phyloP scores from a whole-genome alignment of 2,797 vertebrate species.

The Lepus oiostolus region DNA sequence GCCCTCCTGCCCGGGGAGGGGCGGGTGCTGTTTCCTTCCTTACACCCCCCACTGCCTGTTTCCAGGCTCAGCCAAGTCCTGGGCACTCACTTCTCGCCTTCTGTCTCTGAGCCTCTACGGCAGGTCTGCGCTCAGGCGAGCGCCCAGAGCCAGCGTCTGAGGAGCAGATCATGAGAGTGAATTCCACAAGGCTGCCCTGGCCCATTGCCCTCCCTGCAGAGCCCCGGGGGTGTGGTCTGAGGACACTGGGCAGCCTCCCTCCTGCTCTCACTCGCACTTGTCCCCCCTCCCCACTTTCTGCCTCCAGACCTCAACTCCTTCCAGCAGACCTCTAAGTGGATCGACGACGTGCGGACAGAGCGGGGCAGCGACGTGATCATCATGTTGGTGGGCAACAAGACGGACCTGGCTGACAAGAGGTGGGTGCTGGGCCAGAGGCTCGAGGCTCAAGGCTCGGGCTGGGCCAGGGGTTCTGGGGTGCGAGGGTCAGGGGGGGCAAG shows the following conservation, averaged over 20 bases:
- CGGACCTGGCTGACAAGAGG: constrained; percentile 95
- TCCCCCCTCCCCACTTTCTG: not conserved
- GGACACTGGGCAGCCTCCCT: fast-evolving
- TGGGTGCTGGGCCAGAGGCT: constrained; percentile 66
- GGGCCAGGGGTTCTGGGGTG: not conserved
- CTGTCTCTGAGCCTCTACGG: not conserved
- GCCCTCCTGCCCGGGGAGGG: not conserved
- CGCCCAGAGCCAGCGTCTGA: not conserved
- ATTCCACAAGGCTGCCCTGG: not conserved
- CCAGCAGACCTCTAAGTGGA: constrained; percentile 97
- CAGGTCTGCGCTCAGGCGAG: not conserved
- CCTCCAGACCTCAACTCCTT: constrained; percentile 94
- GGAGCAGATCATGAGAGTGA: not conserved
- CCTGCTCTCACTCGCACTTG: not conserved
- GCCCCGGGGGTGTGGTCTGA: not conserved
- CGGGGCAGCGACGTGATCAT: constrained; percentile 96
- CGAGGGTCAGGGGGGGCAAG: fast-evolving
- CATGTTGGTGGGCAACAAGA: constrained; percentile 97
- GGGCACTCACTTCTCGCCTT: not conserved
- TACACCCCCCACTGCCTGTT: no score
- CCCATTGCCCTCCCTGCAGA: not conserved
- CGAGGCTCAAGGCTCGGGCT: no score
- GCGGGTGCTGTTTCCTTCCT: not conserved
- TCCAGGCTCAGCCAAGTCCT: not conserved
- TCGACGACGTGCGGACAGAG: constrained; percentile 96